These are phyloP conservation scores for Melopsittacus undulatus DNA, from an alignment of 2,797 vertebrate species.

Conservation along the genomic window DNA sequence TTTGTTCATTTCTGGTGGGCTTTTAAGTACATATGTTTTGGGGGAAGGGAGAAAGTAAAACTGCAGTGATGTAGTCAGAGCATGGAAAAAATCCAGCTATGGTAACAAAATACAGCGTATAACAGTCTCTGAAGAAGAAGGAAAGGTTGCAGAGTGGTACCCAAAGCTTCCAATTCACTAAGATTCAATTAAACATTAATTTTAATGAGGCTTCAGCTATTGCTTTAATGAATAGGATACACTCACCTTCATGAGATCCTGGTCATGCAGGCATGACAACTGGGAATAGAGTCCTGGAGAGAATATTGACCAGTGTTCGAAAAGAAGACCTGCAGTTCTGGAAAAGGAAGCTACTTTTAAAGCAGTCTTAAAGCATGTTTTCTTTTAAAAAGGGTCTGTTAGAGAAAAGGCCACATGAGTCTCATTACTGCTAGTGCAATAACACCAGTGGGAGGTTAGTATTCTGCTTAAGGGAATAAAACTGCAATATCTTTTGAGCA, in stretches of 20 bases:
- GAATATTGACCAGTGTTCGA: neutral
- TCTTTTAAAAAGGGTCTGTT: neutral
- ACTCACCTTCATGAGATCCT: neutral
- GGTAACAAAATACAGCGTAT: neutral
- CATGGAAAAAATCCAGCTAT: neutral
- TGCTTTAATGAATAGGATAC: neutral
- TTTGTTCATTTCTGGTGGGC: slow-evolving; percentile 42
- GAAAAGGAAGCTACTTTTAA: neutral
- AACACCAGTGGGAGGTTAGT: neutral
- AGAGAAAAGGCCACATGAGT: neutral
- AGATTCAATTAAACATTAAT: neutral
- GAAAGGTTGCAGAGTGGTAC: neutral
- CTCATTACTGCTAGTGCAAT: neutral
- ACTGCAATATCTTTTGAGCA: neutral
- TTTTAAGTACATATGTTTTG: slow-evolving; percentile 41
- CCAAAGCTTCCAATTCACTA: neutral
- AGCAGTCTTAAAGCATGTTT: neutral
- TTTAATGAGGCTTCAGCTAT: neutral
- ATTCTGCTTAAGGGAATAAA: neutral
- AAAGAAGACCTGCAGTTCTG: neutral
- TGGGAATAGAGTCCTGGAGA: neutral
- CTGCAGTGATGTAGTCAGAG: slow-evolving; percentile 19
- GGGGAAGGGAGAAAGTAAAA: slow-evolving; percentile 44
- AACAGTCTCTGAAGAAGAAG: neutral
- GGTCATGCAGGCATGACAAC: neutral